These are phyloP conservation scores for Xylota segnis DNA, from an alignment of 2,888 invertebrate species.

Conservation along the genomic window DNA sequence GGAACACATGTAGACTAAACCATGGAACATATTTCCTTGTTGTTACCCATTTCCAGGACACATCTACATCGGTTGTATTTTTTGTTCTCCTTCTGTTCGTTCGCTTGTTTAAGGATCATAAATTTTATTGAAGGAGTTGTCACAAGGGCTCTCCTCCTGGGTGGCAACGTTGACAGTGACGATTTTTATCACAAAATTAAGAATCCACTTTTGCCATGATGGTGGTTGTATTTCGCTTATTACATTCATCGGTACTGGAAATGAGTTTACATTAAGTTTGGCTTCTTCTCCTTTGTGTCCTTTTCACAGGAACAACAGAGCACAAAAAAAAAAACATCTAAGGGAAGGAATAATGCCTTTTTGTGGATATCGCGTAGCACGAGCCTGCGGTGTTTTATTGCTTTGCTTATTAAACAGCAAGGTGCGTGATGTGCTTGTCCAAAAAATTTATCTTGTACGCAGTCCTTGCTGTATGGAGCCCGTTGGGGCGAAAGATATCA, in stretches of 20 bases:
- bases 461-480: neutral
- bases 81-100: slow-evolving; percentile 26
- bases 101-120: slow-evolving; percentile 60
- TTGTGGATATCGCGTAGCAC: neutral
- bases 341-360: neutral
- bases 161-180: slow-evolving; percentile 42
- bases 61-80: slow-evolving; percentile 30
- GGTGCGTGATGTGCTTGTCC: slow-evolving; percentile 31
- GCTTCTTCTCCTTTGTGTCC: neutral
- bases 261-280: slow-evolving; percentile 16
- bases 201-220: slow-evolving; percentile 27
- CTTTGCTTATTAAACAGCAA: slow-evolving; percentile 21
- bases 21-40: slow-evolving; percentile 39
- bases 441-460: neutral
- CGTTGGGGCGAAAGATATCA: slow-evolving; percentile 13
- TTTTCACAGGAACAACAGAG: too few species aligned
- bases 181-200: slow-evolving; percentile 54
- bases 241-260: slow-evolving; percentile 18
- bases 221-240: slow-evolving; percentile 28
- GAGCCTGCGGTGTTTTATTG: slow-evolving; percentile 28
- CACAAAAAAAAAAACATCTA: slow-evolving; percentile 13
- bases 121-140: slow-evolving; percentile 62
- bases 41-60: slow-evolving; percentile 17
- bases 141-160: slow-evolving; percentile 3
- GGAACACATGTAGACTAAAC: slow-evolving; percentile 52